These are phyloP conservation scores for Pteronotus mesoamericanus DNA, from an alignment of 2,797 vertebrate genomes.

Conservation along the genomic window DNA sequence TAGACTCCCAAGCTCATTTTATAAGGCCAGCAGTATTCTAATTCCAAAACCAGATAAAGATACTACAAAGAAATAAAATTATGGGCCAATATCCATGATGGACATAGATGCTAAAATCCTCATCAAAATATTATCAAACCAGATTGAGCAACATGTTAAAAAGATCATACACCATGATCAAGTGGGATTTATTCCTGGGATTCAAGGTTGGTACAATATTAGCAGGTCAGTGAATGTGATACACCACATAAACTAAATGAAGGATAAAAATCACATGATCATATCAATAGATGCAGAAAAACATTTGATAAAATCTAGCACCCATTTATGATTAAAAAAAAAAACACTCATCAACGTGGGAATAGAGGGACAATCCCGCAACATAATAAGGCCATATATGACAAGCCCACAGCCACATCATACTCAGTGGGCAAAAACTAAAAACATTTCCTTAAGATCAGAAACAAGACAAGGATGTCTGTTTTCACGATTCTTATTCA, in stretches of 20 bases:
- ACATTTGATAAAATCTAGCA: neutral
- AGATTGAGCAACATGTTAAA: neutral
- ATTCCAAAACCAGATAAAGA: neutral
- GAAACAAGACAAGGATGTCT: neutral
- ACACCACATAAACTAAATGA: neutral
- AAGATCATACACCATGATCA: neutral
- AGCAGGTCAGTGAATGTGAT: neutral
- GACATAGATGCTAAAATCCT: neutral
- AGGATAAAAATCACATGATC: neutral
- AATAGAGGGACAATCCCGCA: neutral
- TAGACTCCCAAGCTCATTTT: neutral
- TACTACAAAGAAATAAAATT: neutral
- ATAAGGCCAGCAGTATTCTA: neutral
- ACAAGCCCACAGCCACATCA: neutral
- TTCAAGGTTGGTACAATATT: neutral
- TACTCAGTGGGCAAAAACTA: neutral
- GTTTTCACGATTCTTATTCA: neutral
- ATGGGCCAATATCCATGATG: neutral
- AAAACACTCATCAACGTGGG: neutral
- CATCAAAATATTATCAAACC: neutral
- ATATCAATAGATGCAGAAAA: neutral
- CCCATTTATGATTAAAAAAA: neutral
- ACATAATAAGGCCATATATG: neutral
- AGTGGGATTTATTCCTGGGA: neutral
- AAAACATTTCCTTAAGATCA: neutral